phyloP scores from a whole-genome alignment of 2,797 vertebrate genomes.

The Sebastes jordani region DNA sequence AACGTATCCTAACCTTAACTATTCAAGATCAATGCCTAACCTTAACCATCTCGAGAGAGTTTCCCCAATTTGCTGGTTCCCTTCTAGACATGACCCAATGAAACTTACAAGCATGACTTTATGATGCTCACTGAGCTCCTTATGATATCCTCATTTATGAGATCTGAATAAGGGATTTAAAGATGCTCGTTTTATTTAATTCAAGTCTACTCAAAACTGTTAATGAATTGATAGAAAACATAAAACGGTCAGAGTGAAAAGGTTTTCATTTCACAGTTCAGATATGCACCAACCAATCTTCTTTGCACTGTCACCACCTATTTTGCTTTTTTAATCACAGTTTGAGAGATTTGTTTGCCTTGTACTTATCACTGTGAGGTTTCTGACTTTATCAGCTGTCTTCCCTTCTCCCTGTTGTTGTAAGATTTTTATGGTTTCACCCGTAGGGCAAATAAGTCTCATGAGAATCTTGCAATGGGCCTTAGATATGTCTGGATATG shows the following conservation, averaged over 20 bases:
- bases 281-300: not conserved
- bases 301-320: conserved; percentile 15
- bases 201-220: not conserved
- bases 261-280: conserved; percentile 10
- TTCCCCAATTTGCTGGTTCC: too few species aligned
- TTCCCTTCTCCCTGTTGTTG: not conserved
- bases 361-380: not conserved
- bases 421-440: conserved; percentile 1
- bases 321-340: not conserved
- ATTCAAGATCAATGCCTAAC: too few species aligned
- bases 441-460: not conserved
- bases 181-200: not conserved
- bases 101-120: not conserved
- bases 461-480: not conserved
- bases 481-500: conserved; percentile 7
- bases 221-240: not conserved
- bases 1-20: too few species aligned
- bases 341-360: not conserved
- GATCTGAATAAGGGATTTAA: not conserved
- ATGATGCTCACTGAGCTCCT: not conserved
- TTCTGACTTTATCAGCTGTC: conserved; percentile 26
- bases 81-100: not conserved
- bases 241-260: not conserved
- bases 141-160: not conserved
- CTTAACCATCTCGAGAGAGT: too few species aligned